Conservation (phyloP, 1,140 invertebrate genomes). For the Belonocnema kinseyi region DNA sequence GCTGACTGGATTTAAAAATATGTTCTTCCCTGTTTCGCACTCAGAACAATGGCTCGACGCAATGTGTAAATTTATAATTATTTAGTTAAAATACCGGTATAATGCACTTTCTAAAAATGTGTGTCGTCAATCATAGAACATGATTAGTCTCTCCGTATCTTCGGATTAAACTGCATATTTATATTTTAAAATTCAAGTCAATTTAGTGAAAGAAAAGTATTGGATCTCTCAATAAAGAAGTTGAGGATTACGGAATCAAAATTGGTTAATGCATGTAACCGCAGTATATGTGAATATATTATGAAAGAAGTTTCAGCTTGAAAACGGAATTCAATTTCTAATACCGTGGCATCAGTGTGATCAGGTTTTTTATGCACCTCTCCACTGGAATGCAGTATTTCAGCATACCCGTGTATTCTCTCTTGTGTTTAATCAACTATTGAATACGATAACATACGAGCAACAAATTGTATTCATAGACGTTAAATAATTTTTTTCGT, state of each 20-base stretch:
- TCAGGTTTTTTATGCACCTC: too few species aligned
- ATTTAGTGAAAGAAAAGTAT: background rate
- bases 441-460: background rate
- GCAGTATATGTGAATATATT: background rate
- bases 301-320: background rate
- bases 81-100: background rate
- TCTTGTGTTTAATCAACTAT: constrained; percentile 1
- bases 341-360: too few species aligned
- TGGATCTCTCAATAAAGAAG: background rate
- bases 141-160: too few species aligned
- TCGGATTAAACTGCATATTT: background rate
- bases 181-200: background rate
- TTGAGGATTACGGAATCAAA: background rate
- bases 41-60: background rate
- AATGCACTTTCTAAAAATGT: too few species aligned
- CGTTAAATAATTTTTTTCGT: background rate
- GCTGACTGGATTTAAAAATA: background rate
- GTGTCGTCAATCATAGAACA: too few species aligned
- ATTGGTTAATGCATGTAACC: background rate
- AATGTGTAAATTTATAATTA: constrained; percentile 5
- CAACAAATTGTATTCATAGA: background rate
- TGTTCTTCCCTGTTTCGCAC: constrained; percentile 11
- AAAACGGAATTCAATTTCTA: constrained; percentile 1
- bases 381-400: constrained; percentile 9
- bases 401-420: constrained; percentile 7